phyloP scores from a whole-genome alignment of 2,113 vertebrate genomes.

The Oreotrochilus melanogaster region DNA sequence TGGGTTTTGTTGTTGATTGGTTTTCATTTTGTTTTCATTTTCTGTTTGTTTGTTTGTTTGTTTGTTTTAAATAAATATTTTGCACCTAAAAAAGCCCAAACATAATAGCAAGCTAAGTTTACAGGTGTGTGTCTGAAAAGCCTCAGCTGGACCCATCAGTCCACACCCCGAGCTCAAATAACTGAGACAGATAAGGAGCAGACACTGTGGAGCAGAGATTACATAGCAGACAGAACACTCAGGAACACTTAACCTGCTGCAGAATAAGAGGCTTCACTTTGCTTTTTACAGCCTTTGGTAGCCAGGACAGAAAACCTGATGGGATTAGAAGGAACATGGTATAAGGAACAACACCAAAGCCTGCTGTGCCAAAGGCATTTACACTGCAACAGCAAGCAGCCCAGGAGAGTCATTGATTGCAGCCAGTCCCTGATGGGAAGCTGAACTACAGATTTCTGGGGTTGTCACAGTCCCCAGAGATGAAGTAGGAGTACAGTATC shows the following conservation, averaged over 20 bases:
- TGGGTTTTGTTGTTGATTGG: too few relatives aligned
- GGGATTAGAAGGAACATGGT: not conserved
- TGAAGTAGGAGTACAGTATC: not conserved
- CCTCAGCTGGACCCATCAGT: not conserved
- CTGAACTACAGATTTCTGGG: not conserved
- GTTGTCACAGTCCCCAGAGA: not conserved
- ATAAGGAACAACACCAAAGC: not conserved
- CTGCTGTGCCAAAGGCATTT: not conserved
- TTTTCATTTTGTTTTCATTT: too few relatives aligned
- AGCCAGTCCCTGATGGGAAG: not conserved
- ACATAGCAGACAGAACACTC: not conserved
- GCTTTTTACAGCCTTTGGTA: not conserved
- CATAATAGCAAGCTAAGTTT: not conserved
- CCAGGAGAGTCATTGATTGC: not conserved
- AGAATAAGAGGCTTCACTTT: not conserved
- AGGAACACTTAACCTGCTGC: slow-evolving; percentile 7
- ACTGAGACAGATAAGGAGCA: slow-evolving; percentile 18
- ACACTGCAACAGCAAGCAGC: not conserved
- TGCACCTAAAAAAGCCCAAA: not conserved
- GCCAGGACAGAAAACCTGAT: not conserved
- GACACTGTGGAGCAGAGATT: not conserved
- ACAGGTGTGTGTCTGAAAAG: not conserved
- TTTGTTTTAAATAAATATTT: too few relatives aligned
- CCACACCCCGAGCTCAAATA: not conserved
- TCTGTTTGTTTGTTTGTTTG: too few relatives aligned